A percentile compares a stretch with the other conserved stretches of the same genome.
Evolutionary conservation across 2,888 invertebrate species (phyloP).

Genomic region (Tipula lateralis): DNA sequence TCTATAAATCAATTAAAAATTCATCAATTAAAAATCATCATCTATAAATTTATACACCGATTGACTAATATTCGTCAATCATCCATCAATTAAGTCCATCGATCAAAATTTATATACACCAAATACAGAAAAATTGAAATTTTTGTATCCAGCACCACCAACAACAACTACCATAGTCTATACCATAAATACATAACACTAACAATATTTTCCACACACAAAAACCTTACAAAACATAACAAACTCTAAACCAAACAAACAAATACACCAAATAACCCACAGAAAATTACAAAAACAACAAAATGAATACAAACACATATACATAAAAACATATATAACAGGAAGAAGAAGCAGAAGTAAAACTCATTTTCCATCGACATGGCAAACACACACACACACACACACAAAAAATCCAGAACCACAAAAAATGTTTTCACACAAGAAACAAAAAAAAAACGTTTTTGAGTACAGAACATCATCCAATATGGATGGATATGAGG

Average conservation of each 20-base stretch:
- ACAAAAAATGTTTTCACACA: constrained; percentile 12
- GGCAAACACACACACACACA: no score
- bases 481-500: not conserved
- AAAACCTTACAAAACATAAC: not conserved
- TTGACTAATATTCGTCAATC: constrained; percentile 9
- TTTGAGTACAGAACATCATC: not conserved
- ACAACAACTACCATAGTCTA: not conserved
- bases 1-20: not conserved
- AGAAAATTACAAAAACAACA: not conserved
- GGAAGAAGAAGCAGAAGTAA: not conserved
- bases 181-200: not conserved
- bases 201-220: constrained; percentile 6
- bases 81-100: constrained; percentile 24
- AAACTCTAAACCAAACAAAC: not conserved
- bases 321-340: not conserved
- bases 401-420: not conserved
- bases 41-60: not conserved
- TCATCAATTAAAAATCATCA: constrained; percentile 24
- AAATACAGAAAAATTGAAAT: not conserved
- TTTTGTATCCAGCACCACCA: not conserved
- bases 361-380: constrained; percentile 15
- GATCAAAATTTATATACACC: not conserved
- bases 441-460: not conserved
- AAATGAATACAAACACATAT: not conserved
- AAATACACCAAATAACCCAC: constrained; percentile 9